These are phyloP conservation scores for Uropsilus gracilis DNA, from an alignment of 2,113 vertebrate species.

Conservation along the genomic window DNA sequence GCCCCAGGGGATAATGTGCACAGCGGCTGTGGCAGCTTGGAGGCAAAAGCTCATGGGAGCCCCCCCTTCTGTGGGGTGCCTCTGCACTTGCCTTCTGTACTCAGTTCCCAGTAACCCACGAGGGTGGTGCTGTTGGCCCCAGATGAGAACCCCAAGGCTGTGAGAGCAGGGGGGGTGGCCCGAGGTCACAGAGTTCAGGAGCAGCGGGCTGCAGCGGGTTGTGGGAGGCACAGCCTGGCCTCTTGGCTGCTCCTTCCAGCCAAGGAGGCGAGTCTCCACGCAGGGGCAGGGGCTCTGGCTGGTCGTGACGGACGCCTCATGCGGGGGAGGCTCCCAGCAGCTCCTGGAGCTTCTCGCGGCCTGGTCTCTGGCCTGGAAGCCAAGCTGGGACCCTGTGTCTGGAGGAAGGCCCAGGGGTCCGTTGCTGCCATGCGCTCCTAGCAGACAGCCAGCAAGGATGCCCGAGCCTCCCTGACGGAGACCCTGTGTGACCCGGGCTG, in stretches of 20 bases:
- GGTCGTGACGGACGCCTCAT: too few species aligned
- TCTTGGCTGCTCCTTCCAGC: rapidly evolving
- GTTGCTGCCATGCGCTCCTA: background rate
- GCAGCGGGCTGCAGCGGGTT: rapidly evolving
- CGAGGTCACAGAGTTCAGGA: rapidly evolving
- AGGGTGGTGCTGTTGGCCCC: background rate
- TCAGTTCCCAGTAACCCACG: background rate
- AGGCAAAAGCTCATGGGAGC: background rate
- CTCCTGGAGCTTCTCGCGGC: background rate
- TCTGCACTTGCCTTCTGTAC: rapidly evolving
- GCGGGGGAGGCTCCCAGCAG: background rate
- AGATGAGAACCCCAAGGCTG: background rate
- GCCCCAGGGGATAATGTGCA: too few species aligned
- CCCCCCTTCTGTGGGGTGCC: rapidly evolving
- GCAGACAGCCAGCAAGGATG: background rate
- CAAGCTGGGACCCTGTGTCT: background rate
- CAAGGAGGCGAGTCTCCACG: rapidly evolving
- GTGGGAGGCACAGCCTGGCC: rapidly evolving
- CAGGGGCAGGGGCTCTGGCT: too few species aligned
- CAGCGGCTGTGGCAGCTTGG: too few species aligned
- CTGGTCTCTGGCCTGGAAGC: background rate
- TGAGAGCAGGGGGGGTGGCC: background rate
- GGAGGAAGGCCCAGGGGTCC: too few species aligned
- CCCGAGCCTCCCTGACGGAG: rapidly evolving
- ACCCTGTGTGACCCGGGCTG: too few species aligned